These are phyloP conservation scores for Lasioglossum leucozonium DNA, from an alignment of 2,888 invertebrate species.

Conservation along the genomic window DNA sequence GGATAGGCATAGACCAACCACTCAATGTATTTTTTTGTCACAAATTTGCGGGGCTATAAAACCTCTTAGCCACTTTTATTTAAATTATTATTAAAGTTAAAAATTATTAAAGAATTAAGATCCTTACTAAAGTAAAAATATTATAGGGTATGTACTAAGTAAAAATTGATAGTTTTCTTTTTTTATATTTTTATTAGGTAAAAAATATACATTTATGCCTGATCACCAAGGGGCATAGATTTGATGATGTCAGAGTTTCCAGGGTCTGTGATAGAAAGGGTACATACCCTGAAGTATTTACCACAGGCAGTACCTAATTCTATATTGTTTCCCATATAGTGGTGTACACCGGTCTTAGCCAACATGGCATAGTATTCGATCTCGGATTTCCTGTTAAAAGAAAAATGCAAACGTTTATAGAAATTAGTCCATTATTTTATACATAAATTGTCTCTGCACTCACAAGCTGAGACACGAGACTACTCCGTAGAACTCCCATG, in stretches of 20 bases:
- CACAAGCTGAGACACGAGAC: constrained; percentile 70
- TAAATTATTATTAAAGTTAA: no score
- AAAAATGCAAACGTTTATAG: not conserved
- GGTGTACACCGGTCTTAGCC: constrained; percentile 99
- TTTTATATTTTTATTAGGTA: constrained; percentile 63
- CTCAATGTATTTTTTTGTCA: no score
- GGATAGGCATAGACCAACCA: no score
- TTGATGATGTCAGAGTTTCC: constrained; percentile 99
- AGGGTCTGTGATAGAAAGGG: constrained; percentile 99
- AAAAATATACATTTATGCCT: constrained; percentile 77
- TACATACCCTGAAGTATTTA: constrained; percentile 99
- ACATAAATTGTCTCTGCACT: constrained; percentile 56
- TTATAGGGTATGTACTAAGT: not conserved
- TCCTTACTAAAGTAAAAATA: not conserved
- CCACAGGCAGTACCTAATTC: constrained; percentile 99
- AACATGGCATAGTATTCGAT: constrained; percentile 99
- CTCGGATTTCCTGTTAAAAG: constrained; percentile 94
- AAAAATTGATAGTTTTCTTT: not conserved
- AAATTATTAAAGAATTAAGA: no score
- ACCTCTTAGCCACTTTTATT: no score
- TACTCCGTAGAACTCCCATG: constrained; percentile 71
- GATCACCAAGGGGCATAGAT: constrained; percentile 89
- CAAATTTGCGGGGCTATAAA: no score
- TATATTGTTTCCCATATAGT: constrained; percentile 99
- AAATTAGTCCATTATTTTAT: not conserved